These are phyloP conservation scores for Trematomus bernacchii DNA, from an alignment of 2,797 vertebrate genomes.

Conservation along the genomic window DNA sequence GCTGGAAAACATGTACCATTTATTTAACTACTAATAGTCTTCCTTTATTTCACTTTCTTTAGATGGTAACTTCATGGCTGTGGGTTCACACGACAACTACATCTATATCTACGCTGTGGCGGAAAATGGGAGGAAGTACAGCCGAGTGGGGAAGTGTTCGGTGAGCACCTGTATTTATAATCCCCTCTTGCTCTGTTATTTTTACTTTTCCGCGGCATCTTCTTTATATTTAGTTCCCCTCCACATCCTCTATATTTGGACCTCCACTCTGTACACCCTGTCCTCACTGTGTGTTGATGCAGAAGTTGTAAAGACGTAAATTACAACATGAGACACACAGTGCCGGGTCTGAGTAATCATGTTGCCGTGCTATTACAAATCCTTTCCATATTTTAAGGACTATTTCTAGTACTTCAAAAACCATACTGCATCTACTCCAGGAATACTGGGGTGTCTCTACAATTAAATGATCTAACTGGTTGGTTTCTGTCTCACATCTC, in stretches of 20 bases:
- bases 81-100: constrained; percentile 99
- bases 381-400: constrained; percentile 12
- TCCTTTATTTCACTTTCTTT: constrained; percentile 32
- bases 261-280: constrained; percentile 19
- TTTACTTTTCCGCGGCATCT: constrained; percentile 37
- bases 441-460: background rate
- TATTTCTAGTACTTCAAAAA: constrained; percentile 26
- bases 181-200: constrained; percentile 32
- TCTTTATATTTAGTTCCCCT: constrained; percentile 53
- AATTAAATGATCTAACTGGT: background rate
- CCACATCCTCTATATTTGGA: constrained; percentile 24
- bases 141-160: constrained; percentile 95
- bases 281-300: constrained; percentile 18
- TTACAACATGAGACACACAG: constrained; percentile 43
- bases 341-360: background rate
- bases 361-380: constrained; percentile 6
- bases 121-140: constrained; percentile 96
- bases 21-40: background rate
- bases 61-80: constrained; percentile 97
- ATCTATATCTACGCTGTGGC: constrained; percentile 96
- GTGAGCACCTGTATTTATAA: constrained; percentile 84
- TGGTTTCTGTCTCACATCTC: constrained; percentile 38
- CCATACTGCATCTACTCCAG: background rate
- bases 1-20: background rate
- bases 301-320: constrained; percentile 32